These are phyloP conservation scores for Oenanthe melanoleuca DNA, from an alignment of 2,113 vertebrate species.

Conservation along the genomic window DNA sequence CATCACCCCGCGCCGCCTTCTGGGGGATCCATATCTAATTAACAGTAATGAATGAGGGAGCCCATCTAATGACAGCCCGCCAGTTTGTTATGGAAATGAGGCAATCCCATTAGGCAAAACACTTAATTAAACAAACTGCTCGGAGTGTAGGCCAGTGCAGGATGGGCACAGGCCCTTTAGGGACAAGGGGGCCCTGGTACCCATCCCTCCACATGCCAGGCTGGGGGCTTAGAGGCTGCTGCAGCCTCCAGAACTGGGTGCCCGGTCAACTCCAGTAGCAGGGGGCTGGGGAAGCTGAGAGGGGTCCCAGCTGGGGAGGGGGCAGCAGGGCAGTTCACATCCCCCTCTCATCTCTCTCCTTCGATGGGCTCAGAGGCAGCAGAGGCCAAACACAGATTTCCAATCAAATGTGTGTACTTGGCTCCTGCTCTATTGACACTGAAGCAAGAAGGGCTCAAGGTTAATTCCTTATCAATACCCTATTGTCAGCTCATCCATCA, in stretches of 20 bases:
- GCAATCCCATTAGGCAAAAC: conserved; percentile 75
- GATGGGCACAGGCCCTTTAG: not conserved
- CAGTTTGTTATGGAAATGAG: conserved; percentile 80
- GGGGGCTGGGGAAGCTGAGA: not conserved
- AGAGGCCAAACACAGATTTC: conserved; percentile 62
- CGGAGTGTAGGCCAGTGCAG: not conserved
- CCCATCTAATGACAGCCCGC: conserved; percentile 72
- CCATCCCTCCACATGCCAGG: not conserved
- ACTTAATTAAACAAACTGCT: conserved; percentile 80
- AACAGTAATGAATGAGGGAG: conserved; percentile 79
- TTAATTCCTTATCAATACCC: conserved; percentile 84
- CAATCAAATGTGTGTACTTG: conserved; percentile 63
- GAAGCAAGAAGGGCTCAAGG: conserved; percentile 78
- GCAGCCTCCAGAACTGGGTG: not conserved
- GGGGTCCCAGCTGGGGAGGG: not conserved
- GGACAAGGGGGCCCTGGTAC: not conserved
- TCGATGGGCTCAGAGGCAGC: not conserved
- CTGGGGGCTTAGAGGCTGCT: not conserved
- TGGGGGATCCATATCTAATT: conserved; percentile 84
- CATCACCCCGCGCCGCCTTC: conserved; percentile 75
- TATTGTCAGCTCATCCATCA: conserved; percentile 83
- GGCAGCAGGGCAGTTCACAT: fast-evolving
- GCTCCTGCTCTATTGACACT: conserved; percentile 74
- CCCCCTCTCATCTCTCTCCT: not conserved
- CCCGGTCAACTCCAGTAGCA: not conserved